Evolutionary conservation across 2,888 invertebrate genomes (phyloP).

Genomic region (Megaustenia siamemsis): DNA sequence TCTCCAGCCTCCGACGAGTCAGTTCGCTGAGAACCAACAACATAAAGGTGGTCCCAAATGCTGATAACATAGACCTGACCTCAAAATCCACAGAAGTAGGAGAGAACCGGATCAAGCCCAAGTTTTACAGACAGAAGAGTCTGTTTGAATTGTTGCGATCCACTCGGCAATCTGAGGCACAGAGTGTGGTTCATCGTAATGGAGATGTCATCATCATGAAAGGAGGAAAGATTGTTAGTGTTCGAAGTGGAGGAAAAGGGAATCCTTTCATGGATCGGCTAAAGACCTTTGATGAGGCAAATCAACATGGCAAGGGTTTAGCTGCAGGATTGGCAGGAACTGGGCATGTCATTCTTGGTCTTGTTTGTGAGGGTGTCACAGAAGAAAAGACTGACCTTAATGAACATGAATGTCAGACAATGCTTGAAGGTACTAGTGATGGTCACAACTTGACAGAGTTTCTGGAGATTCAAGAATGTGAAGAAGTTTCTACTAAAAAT

Average conservation of each 20-base stretch:
- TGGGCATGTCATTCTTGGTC: slow-evolving; percentile 32
- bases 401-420: background rate
- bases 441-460: too few species aligned
- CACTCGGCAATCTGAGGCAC: slow-evolving; percentile 54
- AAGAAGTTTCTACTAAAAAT: background rate
- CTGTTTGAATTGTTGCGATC: slow-evolving; percentile 55
- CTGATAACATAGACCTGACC: background rate
- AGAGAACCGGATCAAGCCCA: background rate
- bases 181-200: slow-evolving; percentile 70
- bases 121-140: slow-evolving; percentile 50
- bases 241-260: slow-evolving; percentile 46
- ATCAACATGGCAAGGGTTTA: background rate
- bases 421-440: too few species aligned
- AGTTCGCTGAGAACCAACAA: background rate
- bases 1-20: slow-evolving; percentile 15
- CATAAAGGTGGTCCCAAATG: background rate
- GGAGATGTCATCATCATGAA: slow-evolving; percentile 73
- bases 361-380: slow-evolving; percentile 12
- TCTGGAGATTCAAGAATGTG: too few species aligned
- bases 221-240: slow-evolving; percentile 73
- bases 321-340: slow-evolving; percentile 32
- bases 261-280: slow-evolving; percentile 24
- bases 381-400: background rate
- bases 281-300: background rate
- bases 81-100: background rate